phyloP scores from a whole-genome alignment of 2,888 invertebrate species.

The Scaptomyza cyrtandrae region DNA sequence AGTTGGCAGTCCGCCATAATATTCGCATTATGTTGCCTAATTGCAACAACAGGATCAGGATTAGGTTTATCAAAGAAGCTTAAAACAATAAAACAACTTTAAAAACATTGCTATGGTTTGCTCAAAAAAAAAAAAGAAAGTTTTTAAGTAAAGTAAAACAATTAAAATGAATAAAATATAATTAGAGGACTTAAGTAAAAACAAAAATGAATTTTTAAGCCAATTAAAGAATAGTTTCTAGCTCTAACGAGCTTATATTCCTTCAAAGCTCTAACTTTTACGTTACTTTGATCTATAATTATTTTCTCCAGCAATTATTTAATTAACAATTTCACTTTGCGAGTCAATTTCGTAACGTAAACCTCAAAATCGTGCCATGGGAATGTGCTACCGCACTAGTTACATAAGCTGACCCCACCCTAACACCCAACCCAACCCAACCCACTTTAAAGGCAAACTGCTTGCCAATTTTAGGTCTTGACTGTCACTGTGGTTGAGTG shows the following conservation, averaged over 20 bases:
- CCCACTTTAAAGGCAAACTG: slow-evolving; percentile 2
- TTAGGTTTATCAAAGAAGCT: slow-evolving; percentile 2
- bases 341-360: slow-evolving; percentile 31
- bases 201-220: too few species aligned
- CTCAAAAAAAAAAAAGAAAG: too few species aligned
- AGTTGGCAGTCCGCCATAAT: slow-evolving; percentile 25
- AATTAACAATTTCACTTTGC: slow-evolving; percentile 32
- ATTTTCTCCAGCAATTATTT: slow-evolving; percentile 7
- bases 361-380: slow-evolving; percentile 6
- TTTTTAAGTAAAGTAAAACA: too few species aligned
- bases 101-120: background rate
- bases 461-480: slow-evolving; percentile 45
- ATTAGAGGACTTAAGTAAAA: background rate
- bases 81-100: background rate
- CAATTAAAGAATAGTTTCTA: too few species aligned
- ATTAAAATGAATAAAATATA: background rate
- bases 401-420: slow-evolving; percentile 13
- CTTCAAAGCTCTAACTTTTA: background rate
- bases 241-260: too few species aligned
- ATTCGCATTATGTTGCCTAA: slow-evolving; percentile 39
- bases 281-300: background rate
- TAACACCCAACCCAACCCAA: background rate
- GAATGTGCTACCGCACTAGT: slow-evolving; percentile 23
- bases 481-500: slow-evolving; percentile 55
- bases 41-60: slow-evolving; percentile 22